phyloP scores from a whole-genome alignment of 2,797 vertebrate genomes.

The Semotilus atromaculatus region DNA sequence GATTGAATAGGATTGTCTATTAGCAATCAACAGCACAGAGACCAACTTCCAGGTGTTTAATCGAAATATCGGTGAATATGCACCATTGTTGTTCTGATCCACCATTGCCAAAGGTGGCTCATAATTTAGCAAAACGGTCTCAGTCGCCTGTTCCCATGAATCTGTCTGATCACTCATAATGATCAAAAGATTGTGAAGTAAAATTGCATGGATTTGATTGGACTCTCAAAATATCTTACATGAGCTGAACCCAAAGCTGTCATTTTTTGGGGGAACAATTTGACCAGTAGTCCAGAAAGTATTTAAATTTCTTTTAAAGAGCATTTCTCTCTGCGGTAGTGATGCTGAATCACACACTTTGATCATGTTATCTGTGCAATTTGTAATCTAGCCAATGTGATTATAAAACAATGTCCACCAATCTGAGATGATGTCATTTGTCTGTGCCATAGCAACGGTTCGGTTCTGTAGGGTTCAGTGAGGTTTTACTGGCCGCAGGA shows the following conservation, averaged over 20 bases:
- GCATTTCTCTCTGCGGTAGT: not conserved
- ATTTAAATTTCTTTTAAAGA: slow-evolving; percentile 9
- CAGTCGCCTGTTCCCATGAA: slow-evolving; percentile 62
- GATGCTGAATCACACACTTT: not conserved
- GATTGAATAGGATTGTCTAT: not conserved
- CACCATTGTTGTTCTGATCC: slow-evolving; percentile 37
- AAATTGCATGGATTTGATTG: slow-evolving; percentile 51
- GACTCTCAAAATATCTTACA: slow-evolving; percentile 30
- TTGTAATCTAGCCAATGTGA: slow-evolving; percentile 12
- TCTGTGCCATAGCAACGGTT: slow-evolving; percentile 59
- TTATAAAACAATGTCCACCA: not conserved
- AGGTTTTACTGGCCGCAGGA: slow-evolving; percentile 64
- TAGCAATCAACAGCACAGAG: slow-evolving; percentile 5
- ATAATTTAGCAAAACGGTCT: slow-evolving; percentile 68
- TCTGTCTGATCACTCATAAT: slow-evolving; percentile 67
- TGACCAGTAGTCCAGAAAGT: not conserved
- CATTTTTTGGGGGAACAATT: slow-evolving; percentile 6
- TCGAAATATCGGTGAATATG: not conserved
- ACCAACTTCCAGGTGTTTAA: slow-evolving; percentile 4
- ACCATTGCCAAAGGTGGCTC: slow-evolving; percentile 66
- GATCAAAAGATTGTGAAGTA: slow-evolving; percentile 60
- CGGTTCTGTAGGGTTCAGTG: slow-evolving; percentile 35
- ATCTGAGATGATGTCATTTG: not conserved
- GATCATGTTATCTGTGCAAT: not conserved
- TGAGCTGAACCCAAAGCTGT: slow-evolving; percentile 44